Evolutionary conservation across 2,797 vertebrate genomes (phyloP).

Genomic region (Rhinoraja longicauda): DNA sequence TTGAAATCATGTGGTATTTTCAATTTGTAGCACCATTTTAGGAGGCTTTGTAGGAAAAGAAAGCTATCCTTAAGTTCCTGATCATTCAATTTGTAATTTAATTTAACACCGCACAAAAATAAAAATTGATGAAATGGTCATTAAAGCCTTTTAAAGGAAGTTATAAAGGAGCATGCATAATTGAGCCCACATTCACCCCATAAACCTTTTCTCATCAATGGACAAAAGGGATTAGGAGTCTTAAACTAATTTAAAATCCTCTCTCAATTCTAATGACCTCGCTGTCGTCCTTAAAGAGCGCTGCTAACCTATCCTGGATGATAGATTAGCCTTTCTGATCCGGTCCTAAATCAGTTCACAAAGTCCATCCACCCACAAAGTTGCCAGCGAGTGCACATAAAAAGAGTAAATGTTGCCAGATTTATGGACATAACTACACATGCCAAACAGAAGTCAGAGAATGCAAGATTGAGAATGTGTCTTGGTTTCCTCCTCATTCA

Average conservation of each 20-base stretch:
- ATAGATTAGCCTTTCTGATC: conserved; percentile 12
- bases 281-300: background rate
- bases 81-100: background rate
- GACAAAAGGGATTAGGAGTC: background rate
- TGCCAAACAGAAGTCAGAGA: background rate
- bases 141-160: background rate
- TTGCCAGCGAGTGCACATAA: background rate
- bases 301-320: background rate
- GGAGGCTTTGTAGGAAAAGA: background rate
- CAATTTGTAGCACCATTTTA: background rate
- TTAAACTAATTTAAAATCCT: background rate
- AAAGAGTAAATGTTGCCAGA: background rate
- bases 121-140: background rate
- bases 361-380: background rate
- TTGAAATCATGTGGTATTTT: no score
- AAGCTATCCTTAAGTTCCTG: background rate
- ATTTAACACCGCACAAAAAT: background rate
- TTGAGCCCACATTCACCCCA: background rate
- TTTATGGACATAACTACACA: background rate
- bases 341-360: background rate
- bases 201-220: background rate
- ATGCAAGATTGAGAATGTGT: background rate
- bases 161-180: background rate
- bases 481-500: background rate
- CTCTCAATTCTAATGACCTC: background rate